A percentile compares a stretch with the other conserved stretches of the same genome.
These are phyloP conservation scores for Lycaon pictus DNA, from an alignment of 2,113 vertebrate genomes.

Conservation along the genomic window DNA sequence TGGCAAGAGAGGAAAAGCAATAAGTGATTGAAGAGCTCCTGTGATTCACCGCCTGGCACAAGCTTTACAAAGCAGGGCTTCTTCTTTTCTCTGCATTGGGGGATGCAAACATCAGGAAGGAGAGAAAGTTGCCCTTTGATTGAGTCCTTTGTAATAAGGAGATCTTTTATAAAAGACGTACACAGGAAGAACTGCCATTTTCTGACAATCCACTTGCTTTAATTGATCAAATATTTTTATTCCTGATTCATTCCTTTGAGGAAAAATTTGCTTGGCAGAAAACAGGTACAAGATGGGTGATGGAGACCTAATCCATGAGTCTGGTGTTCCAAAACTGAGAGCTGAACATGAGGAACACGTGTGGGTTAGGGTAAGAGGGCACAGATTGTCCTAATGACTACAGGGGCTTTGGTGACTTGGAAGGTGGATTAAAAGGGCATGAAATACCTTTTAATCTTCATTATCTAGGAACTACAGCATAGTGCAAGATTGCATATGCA, in stretches of 20 bases:
- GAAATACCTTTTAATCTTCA: neutral
- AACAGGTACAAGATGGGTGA: neutral
- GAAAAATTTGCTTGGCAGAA: conserved; percentile 59
- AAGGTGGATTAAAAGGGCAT: neutral
- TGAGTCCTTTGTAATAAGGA: conserved; percentile 77
- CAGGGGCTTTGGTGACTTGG: neutral
- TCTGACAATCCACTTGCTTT: conserved; percentile 78
- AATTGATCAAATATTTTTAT: conserved; percentile 84
- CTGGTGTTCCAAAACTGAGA: neutral
- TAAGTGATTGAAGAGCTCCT: conserved; percentile 51
- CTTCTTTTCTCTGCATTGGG: conserved; percentile 47
- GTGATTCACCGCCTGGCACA: conserved; percentile 44
- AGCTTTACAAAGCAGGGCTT: conserved; percentile 6
- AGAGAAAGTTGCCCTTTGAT: conserved; percentile 71
- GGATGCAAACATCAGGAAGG: neutral
- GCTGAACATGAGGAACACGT: neutral
- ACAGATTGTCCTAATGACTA: neutral
- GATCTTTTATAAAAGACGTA: conserved; percentile 76
- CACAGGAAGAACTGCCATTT: conserved; percentile 64
- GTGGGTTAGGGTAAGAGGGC: neutral
- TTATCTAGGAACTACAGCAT: neutral
- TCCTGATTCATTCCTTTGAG: conserved; percentile 78
- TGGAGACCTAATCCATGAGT: neutral
- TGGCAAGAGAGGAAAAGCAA: conserved; percentile 52
- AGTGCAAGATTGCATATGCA: neutral